Evolutionary conservation across 2,888 invertebrate genomes (phyloP), one percentile per base, ranked within the genome.

Genomic region (Drosophila anomelani): DNA sequence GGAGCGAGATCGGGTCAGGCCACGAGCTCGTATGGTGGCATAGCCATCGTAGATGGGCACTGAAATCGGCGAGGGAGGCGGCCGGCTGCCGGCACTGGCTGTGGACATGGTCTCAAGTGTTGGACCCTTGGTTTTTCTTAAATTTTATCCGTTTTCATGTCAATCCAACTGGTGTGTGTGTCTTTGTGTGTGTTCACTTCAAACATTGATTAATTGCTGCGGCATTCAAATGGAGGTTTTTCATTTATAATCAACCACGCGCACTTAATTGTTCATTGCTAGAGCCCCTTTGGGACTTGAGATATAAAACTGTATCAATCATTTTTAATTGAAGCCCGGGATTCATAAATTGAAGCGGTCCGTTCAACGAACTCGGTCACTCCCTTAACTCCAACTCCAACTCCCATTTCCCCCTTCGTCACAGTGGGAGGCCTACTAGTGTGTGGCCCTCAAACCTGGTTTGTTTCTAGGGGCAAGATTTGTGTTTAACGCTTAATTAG

Each of bases 31-130:
- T 81, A 97, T 96, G n/a, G 97, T 97, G 58, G 97, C 97, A 93
- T 96, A 97, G 63, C 97, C 97, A 92, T 97, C 97, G 92, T 96
- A 95, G 58, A 97, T 95, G 68, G 95, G 95, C 46, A 78, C 80
- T 36, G 91, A 79, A 36, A 89, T 78, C 15, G 90, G 88, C 46
- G 91, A 85, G 34, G 78, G 63, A 20, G 87, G 81, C 49, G 78
- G 77, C 34, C 88, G 78, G 78, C 57, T 88, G 54, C 75, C 79
- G 57, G 84, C 51, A 47, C 87, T 77, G 54, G 85, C 89, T 7
- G 88, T 80, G 23, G 83, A 90, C 91, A 90, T 90, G 72, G 59
- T 78, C 71, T 58, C 71, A 8, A n/a, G 17, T 78, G 67, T 80
- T 71, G 59, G 77, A 72, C 80, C 76, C 66, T 69, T 75, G 12